These are phyloP conservation scores for Ailurus styani DNA, from an alignment of 2,113 vertebrate genomes.

Conservation along the genomic window DNA sequence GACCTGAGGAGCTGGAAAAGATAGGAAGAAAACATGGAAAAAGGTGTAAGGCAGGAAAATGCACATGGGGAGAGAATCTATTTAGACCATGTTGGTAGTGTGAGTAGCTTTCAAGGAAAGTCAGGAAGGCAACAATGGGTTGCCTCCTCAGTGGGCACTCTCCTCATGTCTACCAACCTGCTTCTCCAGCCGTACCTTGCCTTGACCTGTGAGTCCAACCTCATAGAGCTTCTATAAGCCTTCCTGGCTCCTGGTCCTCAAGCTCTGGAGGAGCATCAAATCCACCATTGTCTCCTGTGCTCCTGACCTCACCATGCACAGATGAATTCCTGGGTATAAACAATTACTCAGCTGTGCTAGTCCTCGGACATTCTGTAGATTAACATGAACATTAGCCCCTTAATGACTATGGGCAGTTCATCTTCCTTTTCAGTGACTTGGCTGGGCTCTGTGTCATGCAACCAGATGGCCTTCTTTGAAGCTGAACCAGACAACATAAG, in stretches of 20 bases:
- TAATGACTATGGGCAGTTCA: not conserved
- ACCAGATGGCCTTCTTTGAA: not conserved
- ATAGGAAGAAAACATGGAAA: not conserved
- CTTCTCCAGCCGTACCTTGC: not conserved
- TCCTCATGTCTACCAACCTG: not conserved
- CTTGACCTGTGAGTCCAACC: not conserved
- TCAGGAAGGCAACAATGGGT: not conserved
- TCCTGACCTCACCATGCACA: not conserved
- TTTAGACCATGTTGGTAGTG: not conserved
- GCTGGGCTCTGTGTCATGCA: not conserved
- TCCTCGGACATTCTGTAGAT: not conserved
- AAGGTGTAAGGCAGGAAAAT: not conserved
- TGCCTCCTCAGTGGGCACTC: not conserved
- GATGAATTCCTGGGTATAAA: not conserved
- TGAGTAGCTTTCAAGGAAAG: not conserved
- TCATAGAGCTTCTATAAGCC: not conserved
- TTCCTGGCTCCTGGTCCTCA: not conserved
- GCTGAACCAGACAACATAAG: not conserved
- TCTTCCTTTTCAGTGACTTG: not conserved
- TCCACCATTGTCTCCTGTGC: not conserved
- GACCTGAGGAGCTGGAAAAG: not conserved
- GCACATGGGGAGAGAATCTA: not conserved
- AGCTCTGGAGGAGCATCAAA: not conserved
- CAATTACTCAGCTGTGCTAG: not conserved
- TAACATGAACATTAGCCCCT: not conserved